These are phyloP conservation scores for Peromyscus maniculatus DNA, from an alignment of 2,113 vertebrate species.

Conservation along the genomic window DNA sequence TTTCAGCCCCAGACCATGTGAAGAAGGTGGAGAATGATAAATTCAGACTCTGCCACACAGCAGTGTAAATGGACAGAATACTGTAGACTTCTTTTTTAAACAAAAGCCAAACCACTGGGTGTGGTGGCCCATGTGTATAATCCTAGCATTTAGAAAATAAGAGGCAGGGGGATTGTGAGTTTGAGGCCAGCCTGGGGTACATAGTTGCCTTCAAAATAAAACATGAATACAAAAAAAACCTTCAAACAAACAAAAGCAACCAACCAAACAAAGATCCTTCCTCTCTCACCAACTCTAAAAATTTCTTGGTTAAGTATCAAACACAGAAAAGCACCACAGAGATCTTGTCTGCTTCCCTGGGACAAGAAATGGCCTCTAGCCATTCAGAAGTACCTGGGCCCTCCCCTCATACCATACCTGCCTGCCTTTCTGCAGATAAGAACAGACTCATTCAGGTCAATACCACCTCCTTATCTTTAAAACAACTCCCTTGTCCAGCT, in stretches of 20 bases:
- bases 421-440: background rate
- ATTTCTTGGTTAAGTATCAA: background rate
- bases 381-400: background rate
- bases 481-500: background rate
- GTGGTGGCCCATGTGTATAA: background rate
- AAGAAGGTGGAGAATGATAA: background rate
- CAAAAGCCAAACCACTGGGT: background rate
- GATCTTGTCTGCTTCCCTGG: background rate
- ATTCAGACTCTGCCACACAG: background rate
- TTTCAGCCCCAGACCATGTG: accelerated
- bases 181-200: background rate
- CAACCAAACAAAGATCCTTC: background rate
- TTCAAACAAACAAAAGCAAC: background rate
- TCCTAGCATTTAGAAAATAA: background rate
- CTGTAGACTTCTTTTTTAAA: background rate
- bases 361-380: background rate
- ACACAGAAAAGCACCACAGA: background rate
- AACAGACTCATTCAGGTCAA: background rate
- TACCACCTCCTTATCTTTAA: background rate
- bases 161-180: background rate
- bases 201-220: background rate
- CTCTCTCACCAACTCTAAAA: background rate
- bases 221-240: background rate
- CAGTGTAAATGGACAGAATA: background rate
- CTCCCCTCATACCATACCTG: background rate